phyloP scores from a whole-genome alignment of 2,113 vertebrate species.

The Corythornis cristatus region DNA sequence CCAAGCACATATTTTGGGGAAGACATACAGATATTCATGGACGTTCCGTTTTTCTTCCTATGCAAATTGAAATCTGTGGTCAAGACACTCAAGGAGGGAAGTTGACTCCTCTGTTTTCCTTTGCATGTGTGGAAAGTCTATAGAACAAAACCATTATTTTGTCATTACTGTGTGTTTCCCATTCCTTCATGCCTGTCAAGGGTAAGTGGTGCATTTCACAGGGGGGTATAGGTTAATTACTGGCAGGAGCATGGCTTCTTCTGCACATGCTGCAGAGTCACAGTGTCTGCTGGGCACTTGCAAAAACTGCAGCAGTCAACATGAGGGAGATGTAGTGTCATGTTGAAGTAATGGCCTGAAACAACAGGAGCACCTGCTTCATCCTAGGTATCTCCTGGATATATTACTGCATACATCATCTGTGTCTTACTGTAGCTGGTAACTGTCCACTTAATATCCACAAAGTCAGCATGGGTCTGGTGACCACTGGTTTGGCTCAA shows the following conservation, averaged over 20 bases:
- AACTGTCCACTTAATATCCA: conserved; percentile 9
- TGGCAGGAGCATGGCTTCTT: background rate
- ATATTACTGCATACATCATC: background rate
- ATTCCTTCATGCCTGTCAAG: background rate
- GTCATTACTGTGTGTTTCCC: background rate
- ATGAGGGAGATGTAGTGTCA: background rate
- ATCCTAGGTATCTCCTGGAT: background rate
- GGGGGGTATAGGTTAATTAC: conserved; percentile 27
- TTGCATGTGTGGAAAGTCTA: background rate
- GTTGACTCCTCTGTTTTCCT: background rate
- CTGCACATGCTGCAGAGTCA: background rate
- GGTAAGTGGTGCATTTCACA: background rate
- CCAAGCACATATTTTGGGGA: background rate
- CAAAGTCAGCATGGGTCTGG: conserved; percentile 1
- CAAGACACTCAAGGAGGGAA: background rate
- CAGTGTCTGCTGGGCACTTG: background rate
- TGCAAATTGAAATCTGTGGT: background rate
- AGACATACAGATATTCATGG: background rate
- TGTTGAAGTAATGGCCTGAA: conserved; percentile 44
- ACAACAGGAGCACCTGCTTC: conserved; percentile 26
- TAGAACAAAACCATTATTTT: background rate
- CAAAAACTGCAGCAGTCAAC: background rate
- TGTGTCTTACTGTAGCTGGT: background rate
- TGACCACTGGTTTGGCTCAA: conserved; percentile 18
- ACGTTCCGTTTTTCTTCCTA: background rate